Evolutionary conservation across 1,140 invertebrate genomes (phyloP), one percentile per base, ranked within the genome.

Genomic region (Cydia splendana): DNA sequence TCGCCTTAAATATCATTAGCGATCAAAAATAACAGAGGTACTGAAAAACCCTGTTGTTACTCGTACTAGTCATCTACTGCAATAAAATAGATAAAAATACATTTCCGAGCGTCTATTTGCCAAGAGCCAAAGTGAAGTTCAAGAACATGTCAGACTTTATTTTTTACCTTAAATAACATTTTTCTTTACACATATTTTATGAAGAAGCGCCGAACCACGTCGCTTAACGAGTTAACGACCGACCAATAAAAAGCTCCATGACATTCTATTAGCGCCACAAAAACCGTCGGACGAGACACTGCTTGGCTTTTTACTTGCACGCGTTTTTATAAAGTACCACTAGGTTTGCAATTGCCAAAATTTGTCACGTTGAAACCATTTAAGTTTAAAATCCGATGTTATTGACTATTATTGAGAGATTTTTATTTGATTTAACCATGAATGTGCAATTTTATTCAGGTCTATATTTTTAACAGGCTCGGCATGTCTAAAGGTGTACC

Each of bases 201-300:
- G 67, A 38, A 18, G 67, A 71, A 24, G 34, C 34, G 30, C 34
- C 34, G 34, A n/a, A 71, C n/a, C 38, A 38, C 34, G 38, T 34
- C 67, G 67, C 34, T 71, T 71, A 71, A 71, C 67, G 67, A 71
- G 67, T 71, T 71, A 71, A 71, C 67, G 67, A 45, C 38, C 67
- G 67, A 15, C 30, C n/a, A n/a, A 38, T 38, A 71, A 71, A 71
- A 71, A 71, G 13, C 30, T 10, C 67, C 67, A 71, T 71, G 67
- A 71, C 67, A 71, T 71, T 71, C 34, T 71, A 71, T 71, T 71
- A 71, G 67, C 67, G 38, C 67, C 67, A 42, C 30, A 71, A 71
- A 71, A 71, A 71, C 15, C 34, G 28, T 12, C 28, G 30, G 13
- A 71, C 38, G 34, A 34, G 67, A 38, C 67, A 38, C 67, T 71